Base-by-base conservation (phyloP, 2,888 invertebrate genomes). In the Lepidocyrtinus sp. region DNA sequence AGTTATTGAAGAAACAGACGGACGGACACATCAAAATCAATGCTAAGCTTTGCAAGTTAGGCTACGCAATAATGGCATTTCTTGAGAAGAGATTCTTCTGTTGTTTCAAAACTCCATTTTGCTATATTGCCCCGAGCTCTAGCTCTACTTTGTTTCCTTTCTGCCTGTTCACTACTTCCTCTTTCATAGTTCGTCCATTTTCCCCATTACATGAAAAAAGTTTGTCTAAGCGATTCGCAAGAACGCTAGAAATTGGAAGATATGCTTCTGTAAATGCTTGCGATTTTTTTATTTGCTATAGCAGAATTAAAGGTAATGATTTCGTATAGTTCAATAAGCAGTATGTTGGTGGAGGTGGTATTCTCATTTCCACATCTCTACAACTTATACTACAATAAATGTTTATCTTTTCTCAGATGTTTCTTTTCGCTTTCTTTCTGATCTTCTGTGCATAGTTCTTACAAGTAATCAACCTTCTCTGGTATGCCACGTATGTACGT, bases 101-200 rank as follows among this genome's bases (percentile, higher is more conserved):
- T 36, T n/a, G n/a, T 50, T 50, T 17, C 50, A 50, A 2, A 50
- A 50, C 2, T 17, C 15, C 50, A 50, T 50, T 50, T 50, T 7
- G 50, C 50, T 50, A 50, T 50, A 50, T 50, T 36, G 36, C 50
- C 50, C 15, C 50, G 17, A 50, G 50, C 50, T 50, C 15, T 50
- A 50, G n/a, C 17, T 50, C 15, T n/a, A n/a, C n/a, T n/a, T n/a
- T n/a, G n/a, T 50, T 50, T 50, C 50, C 50, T 50, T 50, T 50
- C 15, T 17, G 5, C 15, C 2, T 50, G 1, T 50, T 2, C 15
- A 1, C 15, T 50, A 7, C 50, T n/a, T n/a, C 50, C 15, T 17
- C 50, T 50, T 12, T 36, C 36, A n/a, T n/a, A n/a, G n/a, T n/a
- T 36, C 36, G 36, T 12, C 36, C 50, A 50, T 50, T 50, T 50